Base-by-base conservation (phyloP, 2,113 vertebrate species). In the Megaptera novaeangliae region DNA sequence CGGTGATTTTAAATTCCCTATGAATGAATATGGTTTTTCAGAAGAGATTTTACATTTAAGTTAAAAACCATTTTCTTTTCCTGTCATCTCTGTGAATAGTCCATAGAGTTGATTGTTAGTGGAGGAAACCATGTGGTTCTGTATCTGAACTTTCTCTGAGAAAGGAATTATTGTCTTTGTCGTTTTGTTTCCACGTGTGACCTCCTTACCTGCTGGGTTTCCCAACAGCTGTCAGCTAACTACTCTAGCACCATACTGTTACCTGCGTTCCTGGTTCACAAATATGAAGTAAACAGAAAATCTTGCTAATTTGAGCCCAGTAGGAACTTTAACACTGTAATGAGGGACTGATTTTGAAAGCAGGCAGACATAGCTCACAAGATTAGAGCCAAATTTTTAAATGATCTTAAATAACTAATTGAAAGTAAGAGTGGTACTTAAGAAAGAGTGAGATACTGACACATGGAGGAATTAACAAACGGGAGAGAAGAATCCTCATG, bases 241-340 rank as follows among this genome's bases (percentile, higher is more conserved):
- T 93, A 11, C 91, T 95, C 1, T 2, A 39, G 81, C 74, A 61
- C 94, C 97, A 93, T 34, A 68, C 92, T 92, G 96, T 91, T 92
- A 15, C 74, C 82, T 52, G 92, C 64, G 2, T 82, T 96, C 93
- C 89, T 96, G 77, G 83, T 94, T 96, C 96, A 98, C 98, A 98
- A 98, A 98, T 97, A 98, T 14, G 97, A 98, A 97, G 98, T 98
- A 98, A 98, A 98, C 95, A 98, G 96, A 98, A 97, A 98, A 95
- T 92, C 97, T 97, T 98, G 97, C 97, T 99, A 98, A 98, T 94
- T 97, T 97, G 92, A 93, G 96, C 78, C 5, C 97, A 17, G 87
- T 64, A 25, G 97, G 97, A 97, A 92, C 96, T 78, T 78, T 55
- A 91, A 1, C 2, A 0, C 57, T 72, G 52, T 97, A 98, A 98